Percentiles rank a stretch among this genome's conserved stretches.
These are phyloP conservation scores for Eurytoma adleriae DNA, from an alignment of 2,888 invertebrate species.

Conservation along the genomic window DNA sequence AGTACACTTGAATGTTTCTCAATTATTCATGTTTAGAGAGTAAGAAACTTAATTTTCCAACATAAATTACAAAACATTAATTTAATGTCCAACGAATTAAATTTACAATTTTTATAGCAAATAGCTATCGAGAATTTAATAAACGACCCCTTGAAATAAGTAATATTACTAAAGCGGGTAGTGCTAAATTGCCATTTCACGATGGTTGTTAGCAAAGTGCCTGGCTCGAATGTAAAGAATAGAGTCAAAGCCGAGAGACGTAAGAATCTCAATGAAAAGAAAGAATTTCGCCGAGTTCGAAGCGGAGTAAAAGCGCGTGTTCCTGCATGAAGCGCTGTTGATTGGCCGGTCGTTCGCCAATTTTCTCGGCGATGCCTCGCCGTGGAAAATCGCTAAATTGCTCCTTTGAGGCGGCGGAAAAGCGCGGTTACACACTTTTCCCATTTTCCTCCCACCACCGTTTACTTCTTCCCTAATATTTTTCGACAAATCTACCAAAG, in stretches of 20 bases:
- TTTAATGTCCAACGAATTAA: not conserved
- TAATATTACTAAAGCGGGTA: not conserved
- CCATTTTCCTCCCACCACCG: constrained; percentile 36
- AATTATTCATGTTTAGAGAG: not conserved
- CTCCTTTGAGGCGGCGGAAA: constrained; percentile 73
- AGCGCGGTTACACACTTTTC: constrained; percentile 57
- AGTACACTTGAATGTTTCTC: not conserved
- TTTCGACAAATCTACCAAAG: not conserved
- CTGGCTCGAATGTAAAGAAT: constrained; percentile 45
- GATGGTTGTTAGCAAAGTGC: constrained; percentile 26
- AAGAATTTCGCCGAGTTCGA: constrained; percentile 65
- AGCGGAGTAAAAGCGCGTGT: constrained; percentile 58
- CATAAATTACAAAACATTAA: not conserved
- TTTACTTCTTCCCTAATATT: constrained; percentile 4
- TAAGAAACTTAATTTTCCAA: not conserved
- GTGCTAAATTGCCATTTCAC: constrained; percentile 19
- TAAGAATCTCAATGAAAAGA: constrained; percentile 56
- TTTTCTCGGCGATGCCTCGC: constrained; percentile 70
- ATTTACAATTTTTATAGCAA: not conserved
- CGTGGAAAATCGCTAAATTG: constrained; percentile 73
- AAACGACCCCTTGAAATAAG: not conserved
- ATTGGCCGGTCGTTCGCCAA: constrained; percentile 74
- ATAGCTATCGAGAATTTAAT: no score
- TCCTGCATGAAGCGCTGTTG: constrained; percentile 73
- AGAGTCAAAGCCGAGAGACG: constrained; percentile 51